Evolutionary conservation across 1,140 invertebrate genomes (phyloP).

Genomic region (Diploscapter pachys): DNA sequence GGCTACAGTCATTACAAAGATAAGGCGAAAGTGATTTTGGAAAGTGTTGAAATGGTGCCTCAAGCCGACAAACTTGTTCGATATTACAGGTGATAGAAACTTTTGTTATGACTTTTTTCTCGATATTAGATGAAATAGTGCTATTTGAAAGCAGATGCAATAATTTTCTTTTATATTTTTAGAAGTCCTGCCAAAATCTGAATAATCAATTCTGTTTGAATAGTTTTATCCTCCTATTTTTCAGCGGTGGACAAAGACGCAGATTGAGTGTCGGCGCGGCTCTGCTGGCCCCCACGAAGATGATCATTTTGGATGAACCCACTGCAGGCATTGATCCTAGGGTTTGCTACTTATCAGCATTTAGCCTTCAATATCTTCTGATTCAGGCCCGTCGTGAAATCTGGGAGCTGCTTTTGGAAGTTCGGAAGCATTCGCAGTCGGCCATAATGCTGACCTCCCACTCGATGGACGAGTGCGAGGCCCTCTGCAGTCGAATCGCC

Average conservation of each 20-base stretch:
- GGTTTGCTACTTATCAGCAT: background rate
- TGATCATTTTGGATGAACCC: slow-evolving; percentile 65
- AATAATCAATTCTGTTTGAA: too few species aligned
- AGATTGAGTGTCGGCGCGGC: slow-evolving; percentile 63
- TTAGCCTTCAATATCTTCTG: background rate
- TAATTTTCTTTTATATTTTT: too few species aligned
- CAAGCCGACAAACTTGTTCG: slow-evolving; percentile 35
- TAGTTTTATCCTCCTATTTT: background rate
- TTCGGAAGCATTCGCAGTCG: slow-evolving; percentile 10
- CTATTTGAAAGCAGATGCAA: too few species aligned
- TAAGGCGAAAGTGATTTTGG: slow-evolving; percentile 10
- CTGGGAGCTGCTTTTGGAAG: slow-evolving; percentile 61
- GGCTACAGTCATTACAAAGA: slow-evolving; percentile 13
- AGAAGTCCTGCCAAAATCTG: too few species aligned
- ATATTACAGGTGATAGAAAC: slow-evolving; percentile 8
- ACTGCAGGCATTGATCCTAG: slow-evolving; percentile 66
- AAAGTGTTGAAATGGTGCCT: slow-evolving; percentile 25
- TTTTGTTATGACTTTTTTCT: background rate
- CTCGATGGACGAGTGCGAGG: slow-evolving; percentile 55
- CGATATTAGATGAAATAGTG: slow-evolving; percentile 36
- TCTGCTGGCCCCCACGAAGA: slow-evolving; percentile 62
- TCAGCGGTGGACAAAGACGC: slow-evolving; percentile 63
- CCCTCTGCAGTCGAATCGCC: slow-evolving; percentile 44
- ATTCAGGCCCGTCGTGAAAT: slow-evolving; percentile 62
- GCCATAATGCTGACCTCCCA: slow-evolving; percentile 51